Evolutionary conservation across 2,888 invertebrate species (phyloP), one percentile per base, ranked within the genome.

Genomic region (Conistra vaccinii): DNA sequence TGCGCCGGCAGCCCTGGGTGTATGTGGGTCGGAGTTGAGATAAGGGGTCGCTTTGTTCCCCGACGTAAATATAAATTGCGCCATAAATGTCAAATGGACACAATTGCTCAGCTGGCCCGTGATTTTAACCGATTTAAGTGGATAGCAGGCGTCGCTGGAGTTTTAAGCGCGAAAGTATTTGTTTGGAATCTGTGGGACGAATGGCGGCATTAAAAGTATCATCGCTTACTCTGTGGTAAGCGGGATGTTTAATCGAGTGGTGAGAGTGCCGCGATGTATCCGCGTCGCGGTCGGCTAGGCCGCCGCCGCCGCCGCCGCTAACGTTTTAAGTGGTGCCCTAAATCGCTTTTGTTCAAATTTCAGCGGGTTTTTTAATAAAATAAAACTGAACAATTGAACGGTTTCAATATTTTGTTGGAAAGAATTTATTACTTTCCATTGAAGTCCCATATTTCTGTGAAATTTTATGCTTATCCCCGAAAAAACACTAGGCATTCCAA

Each of bases 21-120:
- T 83, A 87, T 88, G 80, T 84, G 84, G 86, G 87, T 74, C 86
- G 83, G 61, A 77, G 83, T 78, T 66, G 82, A 89, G 92, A 92
- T 90, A 91, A 90, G 90, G 90, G 87, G 84, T 82, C 85, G 87
- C 87, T 88, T 89, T 91, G 89, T 90, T 88, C 89, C 87, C 87
- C 86, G 87, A 84, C 90, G 90, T 93, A 92, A 93, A 93, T 94
- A 94, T 93, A 93, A 93, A 94, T 94, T 91, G 90, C 91, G 88
- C 91, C 90, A 94, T 94, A 94, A 94, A 94, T 92, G 94, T 95
- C 94, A 92, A 89, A 92, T 88, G 92, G 91, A 91, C 92, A 93
- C 93, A 92, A 93, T 93, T 91, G 93, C 88, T 89, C 89, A 87
- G 89, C 86, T 86, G 85, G 79, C 76, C 85, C 86, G 89, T 88